Conservation (phyloP, 2,113 vertebrate species). For the Fulmarus glacialis region DNA sequence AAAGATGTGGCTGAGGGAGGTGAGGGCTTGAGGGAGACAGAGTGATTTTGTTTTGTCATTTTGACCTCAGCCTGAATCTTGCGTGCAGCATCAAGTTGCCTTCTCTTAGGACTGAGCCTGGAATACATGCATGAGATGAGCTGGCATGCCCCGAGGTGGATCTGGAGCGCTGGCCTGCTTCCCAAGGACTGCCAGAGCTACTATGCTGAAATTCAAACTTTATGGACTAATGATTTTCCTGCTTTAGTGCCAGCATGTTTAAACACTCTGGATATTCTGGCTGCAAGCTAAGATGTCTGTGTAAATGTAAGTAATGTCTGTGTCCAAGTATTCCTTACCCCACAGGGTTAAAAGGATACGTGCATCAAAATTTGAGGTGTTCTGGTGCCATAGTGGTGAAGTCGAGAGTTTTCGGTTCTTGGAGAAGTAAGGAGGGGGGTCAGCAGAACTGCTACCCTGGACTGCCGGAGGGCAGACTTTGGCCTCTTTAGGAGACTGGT, state of each 20-base stretch:
- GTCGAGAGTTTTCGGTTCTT: too few relatives aligned
- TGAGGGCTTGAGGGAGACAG: background rate
- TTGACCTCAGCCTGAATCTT: background rate
- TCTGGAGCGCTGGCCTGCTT: background rate
- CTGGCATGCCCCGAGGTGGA: background rate
- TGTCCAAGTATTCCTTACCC: background rate
- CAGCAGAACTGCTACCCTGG: too few relatives aligned
- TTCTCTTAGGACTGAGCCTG: background rate
- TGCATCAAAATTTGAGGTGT: background rate
- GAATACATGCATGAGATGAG: background rate
- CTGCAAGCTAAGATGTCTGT: background rate
- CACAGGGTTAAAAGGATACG: background rate
- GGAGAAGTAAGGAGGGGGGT: too few relatives aligned
- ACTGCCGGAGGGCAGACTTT: too few relatives aligned
- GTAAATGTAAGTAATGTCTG: background rate
- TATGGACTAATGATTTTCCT: background rate
- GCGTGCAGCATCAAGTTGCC: background rate
- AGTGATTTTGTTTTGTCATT: background rate
- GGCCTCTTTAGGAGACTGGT: too few relatives aligned
- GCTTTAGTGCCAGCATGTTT: background rate
- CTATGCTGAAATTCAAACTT: background rate
- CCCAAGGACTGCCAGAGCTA: conserved; percentile 18
- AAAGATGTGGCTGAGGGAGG: background rate
- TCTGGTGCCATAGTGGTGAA: background rate
- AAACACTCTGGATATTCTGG: background rate